Percentiles rank a stretch among this genome's conserved stretches.
Evolutionary conservation across 1,140 invertebrate species (phyloP).

Genomic region (Steinernema khuongi): DNA sequence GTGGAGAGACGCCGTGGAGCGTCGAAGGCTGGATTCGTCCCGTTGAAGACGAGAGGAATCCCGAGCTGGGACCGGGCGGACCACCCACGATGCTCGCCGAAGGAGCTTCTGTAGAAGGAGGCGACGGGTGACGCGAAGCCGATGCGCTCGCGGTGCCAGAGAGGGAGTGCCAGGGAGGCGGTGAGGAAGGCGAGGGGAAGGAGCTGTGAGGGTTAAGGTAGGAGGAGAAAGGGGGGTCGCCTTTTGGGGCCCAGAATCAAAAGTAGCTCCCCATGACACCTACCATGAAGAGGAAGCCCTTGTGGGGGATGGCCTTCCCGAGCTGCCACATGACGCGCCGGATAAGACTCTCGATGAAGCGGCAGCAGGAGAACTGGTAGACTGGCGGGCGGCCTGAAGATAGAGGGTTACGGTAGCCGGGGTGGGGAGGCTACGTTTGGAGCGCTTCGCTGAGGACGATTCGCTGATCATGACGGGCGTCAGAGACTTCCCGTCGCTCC

Average conservation of each 20-base stretch:
- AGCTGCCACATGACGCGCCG: background rate
- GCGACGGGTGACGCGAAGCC: background rate
- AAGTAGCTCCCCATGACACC: background rate
- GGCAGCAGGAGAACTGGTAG: constrained; percentile 6
- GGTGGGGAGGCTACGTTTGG: background rate
- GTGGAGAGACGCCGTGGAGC: background rate
- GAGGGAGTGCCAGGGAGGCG: background rate
- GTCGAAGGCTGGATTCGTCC: background rate
- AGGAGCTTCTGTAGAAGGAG: background rate
- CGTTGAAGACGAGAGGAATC: constrained; percentile 1
- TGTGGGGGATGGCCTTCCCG: background rate
- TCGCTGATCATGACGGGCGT: background rate
- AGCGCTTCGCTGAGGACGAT: background rate
- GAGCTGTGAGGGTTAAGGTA: background rate
- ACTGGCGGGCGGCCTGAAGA: background rate
- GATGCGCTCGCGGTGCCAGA: constrained; percentile 8
- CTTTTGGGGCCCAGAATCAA: too few species aligned
- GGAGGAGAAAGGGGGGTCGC: background rate
- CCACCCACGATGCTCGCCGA: background rate
- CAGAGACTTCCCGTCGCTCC: background rate
- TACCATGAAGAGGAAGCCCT: constrained; percentile 10
- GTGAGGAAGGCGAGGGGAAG: background rate
- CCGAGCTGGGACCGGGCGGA: background rate
- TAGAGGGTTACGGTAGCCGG: background rate
- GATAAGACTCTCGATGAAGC: background rate